These are phyloP conservation scores for Tortricodes alternella DNA, from an alignment of 2,888 invertebrate genomes.

Conservation along the genomic window DNA sequence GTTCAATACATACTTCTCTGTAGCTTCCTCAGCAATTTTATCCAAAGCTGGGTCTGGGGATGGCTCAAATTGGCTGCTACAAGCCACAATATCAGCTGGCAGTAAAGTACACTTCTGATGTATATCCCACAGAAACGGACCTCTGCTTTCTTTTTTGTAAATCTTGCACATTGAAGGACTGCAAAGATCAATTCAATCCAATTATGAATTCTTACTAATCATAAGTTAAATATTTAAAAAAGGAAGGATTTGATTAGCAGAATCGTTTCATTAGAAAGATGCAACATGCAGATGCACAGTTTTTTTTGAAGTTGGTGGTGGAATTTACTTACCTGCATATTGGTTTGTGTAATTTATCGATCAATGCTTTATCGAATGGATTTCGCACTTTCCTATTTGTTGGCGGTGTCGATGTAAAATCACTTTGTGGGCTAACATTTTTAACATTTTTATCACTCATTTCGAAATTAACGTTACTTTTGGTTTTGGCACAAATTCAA, in stretches of 20 bases:
- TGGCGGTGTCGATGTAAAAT: conserved; percentile 68
- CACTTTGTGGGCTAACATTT: conserved; percentile 58
- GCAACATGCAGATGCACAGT: too few relatives aligned
- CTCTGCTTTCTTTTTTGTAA: conserved; percentile 66
- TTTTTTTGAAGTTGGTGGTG: background rate
- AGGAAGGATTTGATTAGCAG: too few relatives aligned
- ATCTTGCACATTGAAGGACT: conserved; percentile 81
- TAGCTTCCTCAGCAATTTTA: conserved; percentile 85
- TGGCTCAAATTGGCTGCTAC: conserved; percentile 84
- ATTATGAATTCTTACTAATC: background rate
- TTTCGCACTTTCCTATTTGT: conserved; percentile 81
- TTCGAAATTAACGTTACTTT: conserved; percentile 66
- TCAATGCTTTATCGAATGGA: conserved; percentile 86
- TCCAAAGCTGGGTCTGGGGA: conserved; percentile 85
- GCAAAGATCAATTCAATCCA: conserved; percentile 31
- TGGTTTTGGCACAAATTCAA: conserved; percentile 36
- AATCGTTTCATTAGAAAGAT: too few relatives aligned
- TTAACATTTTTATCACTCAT: conserved; percentile 70
- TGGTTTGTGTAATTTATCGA: conserved; percentile 85
- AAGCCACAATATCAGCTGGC: conserved; percentile 87
- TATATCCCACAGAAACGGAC: conserved; percentile 84
- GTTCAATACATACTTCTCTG: conserved; percentile 77
- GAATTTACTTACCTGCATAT: conserved; percentile 84
- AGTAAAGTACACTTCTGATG: conserved; percentile 86
- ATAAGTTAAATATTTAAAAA: too few relatives aligned